Evolutionary conservation across 2,888 invertebrate genomes (phyloP), one percentile per base, ranked within the genome.

Genomic region (Lasioglossum lativentre): DNA sequence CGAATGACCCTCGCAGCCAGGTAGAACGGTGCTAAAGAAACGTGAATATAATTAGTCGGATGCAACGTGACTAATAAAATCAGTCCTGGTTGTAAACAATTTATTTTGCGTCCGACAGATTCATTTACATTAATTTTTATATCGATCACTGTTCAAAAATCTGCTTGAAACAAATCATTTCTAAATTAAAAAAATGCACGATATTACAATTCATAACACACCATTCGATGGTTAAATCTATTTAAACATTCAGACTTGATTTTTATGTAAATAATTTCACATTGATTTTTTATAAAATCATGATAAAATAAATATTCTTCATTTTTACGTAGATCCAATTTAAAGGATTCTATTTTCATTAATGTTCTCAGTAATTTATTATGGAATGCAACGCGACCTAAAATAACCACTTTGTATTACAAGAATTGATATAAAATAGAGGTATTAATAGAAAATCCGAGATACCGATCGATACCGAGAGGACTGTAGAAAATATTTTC

Each of bases 401-500:
- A 68, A 68, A 68, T 68, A 68, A 38, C 30, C 66, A 23, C 66
- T 34, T 38, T 38, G 66, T 68, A 68, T 38, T 12, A 38, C 23
- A 34, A 23, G 66, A 66, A 66, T 66, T 66, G 10, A 66, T 78
- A 78, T 59, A 78, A 83, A 75, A 72, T 75, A 75, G 42, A 72
- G 78, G 66, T 85, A 85, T 85, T 83, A 85, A 85, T 85, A 85
- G 83, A 78, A 45, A 75, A 85, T 66, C 83, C 38, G 83, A 71
- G 83, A 78, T n/a, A 59, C 38, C 78, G 85, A 85, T 85, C 85
- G 78, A 83, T 78, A 78, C 52, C 19, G 66, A 63, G 66, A 63
- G 45, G 45, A 66, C 42, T 66, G 30, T 45, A 23, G 42, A 45
- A 38, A 38, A 42, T 42, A 47, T 40, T 75, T 8, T 63, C 66